Conservation (phyloP, 2,113 vertebrate genomes). For the Gadus macrocephalus region DNA sequence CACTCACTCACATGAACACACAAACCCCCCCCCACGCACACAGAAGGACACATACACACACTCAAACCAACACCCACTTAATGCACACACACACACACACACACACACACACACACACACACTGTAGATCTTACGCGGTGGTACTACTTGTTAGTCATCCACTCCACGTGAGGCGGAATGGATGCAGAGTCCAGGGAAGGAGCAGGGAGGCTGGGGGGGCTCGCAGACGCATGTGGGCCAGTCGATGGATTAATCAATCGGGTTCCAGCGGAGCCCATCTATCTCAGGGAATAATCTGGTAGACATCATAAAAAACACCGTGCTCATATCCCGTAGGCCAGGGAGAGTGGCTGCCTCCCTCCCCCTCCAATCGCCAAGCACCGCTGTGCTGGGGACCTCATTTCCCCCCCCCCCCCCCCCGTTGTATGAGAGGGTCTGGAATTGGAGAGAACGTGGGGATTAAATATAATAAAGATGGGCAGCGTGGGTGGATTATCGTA, state of each 20-base stretch:
- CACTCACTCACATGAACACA: too few species aligned
- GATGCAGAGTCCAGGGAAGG: constrained; percentile 42
- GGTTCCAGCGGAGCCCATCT: constrained; percentile 58
- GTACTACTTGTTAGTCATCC: constrained; percentile 61
- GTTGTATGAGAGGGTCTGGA: too few species aligned
- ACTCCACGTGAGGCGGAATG: constrained; percentile 45
- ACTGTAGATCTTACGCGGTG: constrained; percentile 14
- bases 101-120: too few species aligned
- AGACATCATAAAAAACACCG: constrained; percentile 71
- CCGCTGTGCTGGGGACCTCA: too few species aligned
- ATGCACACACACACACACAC: too few species aligned
- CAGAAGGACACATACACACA: constrained; percentile 19
- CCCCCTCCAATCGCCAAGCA: too few species aligned
- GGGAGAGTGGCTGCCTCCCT: constrained; percentile 20
- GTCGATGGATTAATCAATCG: constrained; percentile 73
- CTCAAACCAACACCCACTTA: constrained; percentile 2
- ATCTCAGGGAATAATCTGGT: constrained; percentile 65
- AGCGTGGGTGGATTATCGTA: too few species aligned
- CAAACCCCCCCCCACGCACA: not conserved
- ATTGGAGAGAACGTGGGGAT: too few species aligned
- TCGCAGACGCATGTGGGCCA: constrained; percentile 57
- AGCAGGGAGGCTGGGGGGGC: constrained; percentile 24
- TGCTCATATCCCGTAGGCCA: constrained; percentile 56
- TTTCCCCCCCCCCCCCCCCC: not conserved
- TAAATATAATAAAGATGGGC: too few species aligned